These are phyloP conservation scores for Antrozous pallidus DNA, from an alignment of 2,797 vertebrate genomes.

Conservation along the genomic window DNA sequence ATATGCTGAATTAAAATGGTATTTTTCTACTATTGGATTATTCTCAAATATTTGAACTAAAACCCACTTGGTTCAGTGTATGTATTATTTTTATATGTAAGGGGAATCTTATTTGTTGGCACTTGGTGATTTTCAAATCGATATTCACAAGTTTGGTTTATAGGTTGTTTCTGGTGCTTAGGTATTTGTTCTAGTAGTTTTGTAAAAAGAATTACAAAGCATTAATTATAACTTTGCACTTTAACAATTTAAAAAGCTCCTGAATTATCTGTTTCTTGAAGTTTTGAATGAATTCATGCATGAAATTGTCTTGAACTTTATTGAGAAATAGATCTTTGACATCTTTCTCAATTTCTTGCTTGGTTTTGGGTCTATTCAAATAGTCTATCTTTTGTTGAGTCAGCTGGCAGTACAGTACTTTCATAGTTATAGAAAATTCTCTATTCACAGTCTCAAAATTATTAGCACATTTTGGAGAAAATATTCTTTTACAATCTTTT, in stretches of 20 bases:
- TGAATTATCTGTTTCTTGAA: slow-evolving; percentile 67
- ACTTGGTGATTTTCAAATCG: slow-evolving; percentile 20
- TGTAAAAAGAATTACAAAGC: slow-evolving; percentile 38
- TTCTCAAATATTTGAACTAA: slow-evolving; percentile 10
- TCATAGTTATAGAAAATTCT: slow-evolving; percentile 53
- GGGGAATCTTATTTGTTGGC: neutral
- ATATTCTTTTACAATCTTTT: slow-evolving; percentile 36
- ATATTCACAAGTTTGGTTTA: neutral
- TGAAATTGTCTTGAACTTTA: slow-evolving; percentile 72
- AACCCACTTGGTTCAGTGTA: neutral
- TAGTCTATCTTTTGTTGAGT: slow-evolving; percentile 43
- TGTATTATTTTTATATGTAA: neutral
- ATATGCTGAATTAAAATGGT: neutral
- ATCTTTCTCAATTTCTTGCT: slow-evolving; percentile 64
- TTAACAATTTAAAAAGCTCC: slow-evolving; percentile 63
- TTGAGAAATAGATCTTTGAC: slow-evolving; percentile 67
- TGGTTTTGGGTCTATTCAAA: slow-evolving; percentile 47
- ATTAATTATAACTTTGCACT: slow-evolving; percentile 59
- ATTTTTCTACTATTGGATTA: neutral
- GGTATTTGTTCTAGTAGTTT: neutral
- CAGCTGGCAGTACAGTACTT: slow-evolving; percentile 1
- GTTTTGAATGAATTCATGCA: slow-evolving; percentile 61
- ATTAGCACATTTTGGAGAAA: slow-evolving; percentile 63
- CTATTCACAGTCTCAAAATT: slow-evolving; percentile 47
- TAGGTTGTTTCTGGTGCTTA: neutral